Percentiles rank a stretch among this genome's conserved stretches.
These are phyloP conservation scores for Pseudorectes ferrugineus DNA, from an alignment of 2,113 vertebrate species.

Conservation along the genomic window DNA sequence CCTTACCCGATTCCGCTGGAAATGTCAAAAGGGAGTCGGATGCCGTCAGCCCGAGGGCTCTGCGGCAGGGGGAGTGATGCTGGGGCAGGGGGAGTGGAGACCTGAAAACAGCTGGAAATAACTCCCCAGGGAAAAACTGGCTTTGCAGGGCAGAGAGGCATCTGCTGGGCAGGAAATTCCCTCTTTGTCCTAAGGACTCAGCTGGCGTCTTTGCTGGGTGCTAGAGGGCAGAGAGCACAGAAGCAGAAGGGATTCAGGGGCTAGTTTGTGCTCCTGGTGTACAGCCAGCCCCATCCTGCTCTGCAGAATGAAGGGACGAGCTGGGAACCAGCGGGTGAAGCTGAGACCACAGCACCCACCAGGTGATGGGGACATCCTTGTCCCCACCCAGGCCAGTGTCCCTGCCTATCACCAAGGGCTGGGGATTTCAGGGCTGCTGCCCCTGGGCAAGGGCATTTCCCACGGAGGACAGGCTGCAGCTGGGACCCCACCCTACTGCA, in stretches of 20 bases:
- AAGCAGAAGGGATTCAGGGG: neutral
- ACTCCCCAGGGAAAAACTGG: neutral
- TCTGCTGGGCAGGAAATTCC: neutral
- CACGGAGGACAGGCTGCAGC: rapidly evolving
- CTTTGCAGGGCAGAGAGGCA: neutral
- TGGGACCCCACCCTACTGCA: rapidly evolving
- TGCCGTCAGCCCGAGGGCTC: neutral
- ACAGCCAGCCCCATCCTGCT: neutral
- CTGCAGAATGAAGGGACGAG: neutral
- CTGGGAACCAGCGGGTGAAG: neutral
- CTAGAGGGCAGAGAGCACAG: neutral
- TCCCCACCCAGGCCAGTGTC: rapidly evolving
- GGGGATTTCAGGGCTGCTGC: neutral
- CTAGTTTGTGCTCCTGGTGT: rapidly evolving
- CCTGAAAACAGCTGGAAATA: neutral
- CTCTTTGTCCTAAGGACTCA: neutral
- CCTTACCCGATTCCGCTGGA: neutral
- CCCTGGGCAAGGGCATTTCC: neutral
- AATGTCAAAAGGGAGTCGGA: neutral
- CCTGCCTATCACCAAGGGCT: rapidly evolving
- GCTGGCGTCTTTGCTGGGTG: neutral
- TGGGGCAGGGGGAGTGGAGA: neutral
- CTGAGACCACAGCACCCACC: neutral
- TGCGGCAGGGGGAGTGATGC: neutral
- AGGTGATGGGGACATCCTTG: neutral